Percentiles rank a stretch among this genome's conserved stretches.
These are phyloP conservation scores for Spicauda simplicius DNA, from an alignment of 2,888 invertebrate genomes.

Conservation along the genomic window DNA sequence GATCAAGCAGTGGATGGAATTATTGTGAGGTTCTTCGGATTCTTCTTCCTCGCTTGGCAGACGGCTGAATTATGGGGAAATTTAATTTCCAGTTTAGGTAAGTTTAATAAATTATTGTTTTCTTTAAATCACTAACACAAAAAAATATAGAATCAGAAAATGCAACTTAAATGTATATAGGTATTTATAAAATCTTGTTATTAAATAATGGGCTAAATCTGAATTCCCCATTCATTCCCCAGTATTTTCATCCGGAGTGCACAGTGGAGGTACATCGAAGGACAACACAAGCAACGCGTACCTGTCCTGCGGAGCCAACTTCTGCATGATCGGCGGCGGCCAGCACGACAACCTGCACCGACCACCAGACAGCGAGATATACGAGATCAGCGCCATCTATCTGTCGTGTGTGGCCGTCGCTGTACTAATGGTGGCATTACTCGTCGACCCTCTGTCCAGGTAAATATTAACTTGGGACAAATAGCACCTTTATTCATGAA, in stretches of 20 bases:
- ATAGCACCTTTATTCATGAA: no score
- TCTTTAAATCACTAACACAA: background rate
- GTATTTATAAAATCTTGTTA: no score
- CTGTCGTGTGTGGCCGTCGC: conserved; percentile 94
- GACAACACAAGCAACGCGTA: conserved; percentile 81
- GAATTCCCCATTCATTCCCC: conserved; percentile 46
- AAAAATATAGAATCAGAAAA: no score
- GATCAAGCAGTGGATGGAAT: conserved; percentile 95
- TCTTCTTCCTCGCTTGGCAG: conserved; percentile 99
- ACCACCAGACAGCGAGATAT: conserved; percentile 94
- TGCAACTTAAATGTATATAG: no score
- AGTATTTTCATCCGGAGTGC: conserved; percentile 92
- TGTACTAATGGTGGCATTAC: conserved; percentile 92
- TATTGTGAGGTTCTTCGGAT: conserved; percentile 98
- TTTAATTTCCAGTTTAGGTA: conserved; percentile 95
- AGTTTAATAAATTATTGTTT: conserved; percentile 56
- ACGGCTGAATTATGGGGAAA: conserved; percentile 98
- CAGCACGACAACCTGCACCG: conserved; percentile 89
- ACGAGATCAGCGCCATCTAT: conserved; percentile 95
- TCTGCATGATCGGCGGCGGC: conserved; percentile 88
- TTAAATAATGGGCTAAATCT: background rate
- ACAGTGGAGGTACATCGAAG: conserved; percentile 77
- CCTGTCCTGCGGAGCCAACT: conserved; percentile 91
- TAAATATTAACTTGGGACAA: conserved; percentile 57
- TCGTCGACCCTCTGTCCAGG: conserved; percentile 96